phyloP scores from a whole-genome alignment of 2,888 invertebrate species.

The Catocala fraxini region DNA sequence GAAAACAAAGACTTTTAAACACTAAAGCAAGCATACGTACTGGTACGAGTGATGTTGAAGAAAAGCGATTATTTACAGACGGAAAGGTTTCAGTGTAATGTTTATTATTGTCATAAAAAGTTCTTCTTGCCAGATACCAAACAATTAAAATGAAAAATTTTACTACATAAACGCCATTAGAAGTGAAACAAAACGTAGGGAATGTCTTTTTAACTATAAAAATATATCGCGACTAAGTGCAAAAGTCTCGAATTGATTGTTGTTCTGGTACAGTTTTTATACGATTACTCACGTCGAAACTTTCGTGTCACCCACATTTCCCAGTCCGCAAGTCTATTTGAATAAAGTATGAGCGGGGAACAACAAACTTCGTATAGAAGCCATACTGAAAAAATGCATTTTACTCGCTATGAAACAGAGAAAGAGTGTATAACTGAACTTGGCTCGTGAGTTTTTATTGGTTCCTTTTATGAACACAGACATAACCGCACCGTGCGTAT shows the following conservation, averaged over 20 bases:
- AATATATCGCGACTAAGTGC: slow-evolving; percentile 43
- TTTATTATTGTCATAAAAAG: slow-evolving; percentile 6
- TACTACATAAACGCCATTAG: slow-evolving; percentile 22
- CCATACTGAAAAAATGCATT: slow-evolving; percentile 51
- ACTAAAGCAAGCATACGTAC: slow-evolving; percentile 1
- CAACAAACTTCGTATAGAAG: slow-evolving; percentile 49
- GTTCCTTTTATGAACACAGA: slow-evolving; percentile 26
- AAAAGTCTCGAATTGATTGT: slow-evolving; percentile 54
- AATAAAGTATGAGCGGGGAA: slow-evolving; percentile 61
- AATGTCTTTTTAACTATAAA: slow-evolving; percentile 43
- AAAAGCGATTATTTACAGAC: slow-evolving; percentile 1
- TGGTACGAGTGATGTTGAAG: neutral
- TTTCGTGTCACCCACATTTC: slow-evolving; percentile 55
- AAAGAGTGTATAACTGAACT: slow-evolving; percentile 43
- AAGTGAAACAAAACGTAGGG: slow-evolving; percentile 32
- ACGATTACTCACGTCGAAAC: slow-evolving; percentile 53
- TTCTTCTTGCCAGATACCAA: slow-evolving; percentile 2
- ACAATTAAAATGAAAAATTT: slow-evolving; percentile 21
- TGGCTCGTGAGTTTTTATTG: slow-evolving; percentile 20
- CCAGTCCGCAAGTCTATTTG: slow-evolving; percentile 54
- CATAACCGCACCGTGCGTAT: neutral
- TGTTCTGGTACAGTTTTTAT: slow-evolving; percentile 51
- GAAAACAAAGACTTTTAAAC: slow-evolving; percentile 17
- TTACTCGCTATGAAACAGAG: slow-evolving; percentile 39
- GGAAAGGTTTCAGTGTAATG: slow-evolving; percentile 4